phyloP scores from a whole-genome alignment of 2,888 invertebrate species.

The Ptycholaimellus sp. region DNA sequence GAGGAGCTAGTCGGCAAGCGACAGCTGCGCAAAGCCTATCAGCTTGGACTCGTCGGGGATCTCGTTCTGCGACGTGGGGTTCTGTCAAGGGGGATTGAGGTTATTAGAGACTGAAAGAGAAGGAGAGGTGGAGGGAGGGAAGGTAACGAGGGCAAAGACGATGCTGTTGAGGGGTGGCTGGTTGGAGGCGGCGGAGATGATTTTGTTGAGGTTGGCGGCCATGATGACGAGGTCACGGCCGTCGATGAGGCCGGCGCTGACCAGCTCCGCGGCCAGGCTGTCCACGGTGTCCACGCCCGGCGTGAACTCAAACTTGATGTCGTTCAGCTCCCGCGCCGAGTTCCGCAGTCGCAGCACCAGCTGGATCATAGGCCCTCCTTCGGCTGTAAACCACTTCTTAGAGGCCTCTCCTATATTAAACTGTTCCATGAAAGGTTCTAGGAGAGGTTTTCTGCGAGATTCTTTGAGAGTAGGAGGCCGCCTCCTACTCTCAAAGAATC shows the following conservation, averaged over 20 bases:
- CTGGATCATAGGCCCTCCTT: conserved; percentile 2
- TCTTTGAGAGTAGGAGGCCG: too few relatives aligned
- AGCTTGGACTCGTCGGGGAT: conserved; percentile 68
- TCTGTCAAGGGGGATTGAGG: neutral
- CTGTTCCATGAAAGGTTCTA: too few relatives aligned
- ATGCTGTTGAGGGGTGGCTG: conserved; percentile 37
- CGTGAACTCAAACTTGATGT: conserved; percentile 87
- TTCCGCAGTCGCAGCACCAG: conserved; percentile 36
- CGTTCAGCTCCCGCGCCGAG: conserved; percentile 65
- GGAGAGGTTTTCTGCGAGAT: too few relatives aligned
- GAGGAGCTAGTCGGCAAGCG: conserved; percentile 45
- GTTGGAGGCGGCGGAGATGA: conserved; percentile 40
- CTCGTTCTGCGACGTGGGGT: conserved; percentile 12
- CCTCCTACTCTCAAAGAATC: too few relatives aligned
- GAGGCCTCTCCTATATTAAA: too few relatives aligned
- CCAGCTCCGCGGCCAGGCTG: conserved; percentile 73
- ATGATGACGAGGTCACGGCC: conserved; percentile 70
- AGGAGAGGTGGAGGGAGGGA: neutral
- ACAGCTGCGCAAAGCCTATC: conserved; percentile 88
- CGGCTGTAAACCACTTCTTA: neutral
- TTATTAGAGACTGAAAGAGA: conserved; percentile 1
- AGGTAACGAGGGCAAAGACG: conserved; percentile 59
- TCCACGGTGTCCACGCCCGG: conserved; percentile 36
- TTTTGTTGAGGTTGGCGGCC: conserved; percentile 65
- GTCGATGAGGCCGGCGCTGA: conserved; percentile 78